Percentiles rank a stretch among this genome's conserved stretches.
Conservation (phyloP, 2,113 vertebrate genomes). For the Aramus guarauna region DNA sequence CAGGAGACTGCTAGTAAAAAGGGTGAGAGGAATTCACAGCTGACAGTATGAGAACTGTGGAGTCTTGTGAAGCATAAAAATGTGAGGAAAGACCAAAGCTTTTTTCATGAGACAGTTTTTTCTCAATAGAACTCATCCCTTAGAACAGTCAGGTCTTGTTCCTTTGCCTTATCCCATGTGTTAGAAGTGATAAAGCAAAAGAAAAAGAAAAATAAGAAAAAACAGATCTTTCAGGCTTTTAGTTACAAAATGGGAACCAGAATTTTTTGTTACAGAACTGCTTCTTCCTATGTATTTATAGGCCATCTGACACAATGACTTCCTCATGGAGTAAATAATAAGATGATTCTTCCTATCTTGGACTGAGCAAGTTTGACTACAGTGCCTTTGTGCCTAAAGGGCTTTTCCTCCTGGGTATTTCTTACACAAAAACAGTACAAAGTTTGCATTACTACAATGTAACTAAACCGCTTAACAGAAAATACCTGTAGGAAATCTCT, state of each 20-base stretch:
- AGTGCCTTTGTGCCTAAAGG: not conserved
- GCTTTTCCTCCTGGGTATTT: not conserved
- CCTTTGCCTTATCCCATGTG: not conserved
- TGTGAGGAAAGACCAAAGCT: not conserved
- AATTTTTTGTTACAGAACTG: not conserved
- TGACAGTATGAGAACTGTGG: not conserved
- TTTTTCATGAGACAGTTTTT: not conserved
- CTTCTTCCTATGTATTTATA: not conserved
- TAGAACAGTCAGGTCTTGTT: not conserved
- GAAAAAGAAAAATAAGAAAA: not conserved
- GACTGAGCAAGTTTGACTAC: not conserved
- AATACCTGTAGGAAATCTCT: not conserved
- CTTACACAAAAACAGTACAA: not conserved
- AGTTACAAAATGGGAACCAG: not conserved
- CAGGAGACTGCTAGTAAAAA: not conserved
- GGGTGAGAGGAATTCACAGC: not conserved
- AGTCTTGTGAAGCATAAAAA: not conserved
- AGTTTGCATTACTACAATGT: not conserved
- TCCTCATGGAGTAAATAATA: not conserved
- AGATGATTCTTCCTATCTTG: not conserved
- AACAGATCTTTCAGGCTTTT: not conserved
- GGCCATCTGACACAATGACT: not conserved
- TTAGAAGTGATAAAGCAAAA: not conserved
- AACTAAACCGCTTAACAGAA: not conserved
- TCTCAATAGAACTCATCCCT: not conserved